phyloP scores from a whole-genome alignment of 1,140 invertebrate species.

The Calliopsis andreniformis region DNA sequence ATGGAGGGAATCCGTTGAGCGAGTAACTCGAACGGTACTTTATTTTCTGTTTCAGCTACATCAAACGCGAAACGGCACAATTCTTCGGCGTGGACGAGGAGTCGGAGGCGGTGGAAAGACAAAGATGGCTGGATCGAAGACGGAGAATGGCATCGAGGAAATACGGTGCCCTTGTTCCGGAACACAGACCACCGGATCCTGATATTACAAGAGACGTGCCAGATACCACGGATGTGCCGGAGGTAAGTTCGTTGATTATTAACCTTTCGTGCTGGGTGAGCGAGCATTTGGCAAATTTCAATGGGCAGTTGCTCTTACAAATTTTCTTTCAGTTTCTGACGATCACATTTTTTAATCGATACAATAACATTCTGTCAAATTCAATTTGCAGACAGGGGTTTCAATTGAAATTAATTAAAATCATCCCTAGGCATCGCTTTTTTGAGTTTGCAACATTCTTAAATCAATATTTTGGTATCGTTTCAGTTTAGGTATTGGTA shows the following conservation, averaged over 20 bases:
- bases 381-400: neutral
- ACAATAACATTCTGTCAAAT: too few relatives aligned
- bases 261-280: neutral
- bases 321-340: neutral
- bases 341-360: neutral
- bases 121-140: conserved; percentile 88
- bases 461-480: too few relatives aligned
- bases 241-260: conserved; percentile 64
- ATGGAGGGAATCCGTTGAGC: neutral
- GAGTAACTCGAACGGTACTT: conserved; percentile 3
- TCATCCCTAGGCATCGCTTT: too few relatives aligned
- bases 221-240: conserved; percentile 76
- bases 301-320: neutral
- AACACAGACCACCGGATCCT: conserved; percentile 83
- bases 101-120: conserved; percentile 86
- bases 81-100: conserved; percentile 91
- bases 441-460: too few relatives aligned
- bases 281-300: neutral
- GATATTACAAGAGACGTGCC: conserved; percentile 83
- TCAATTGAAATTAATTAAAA: neutral
- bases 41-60: conserved; percentile 81
- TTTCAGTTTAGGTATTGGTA: too few relatives aligned
- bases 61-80: conserved; percentile 88
- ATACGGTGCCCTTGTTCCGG: conserved; percentile 85
- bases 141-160: conserved; percentile 87